Percentiles rank a stretch among this genome's conserved stretches.
Evolutionary conservation across 2,113 vertebrate genomes (phyloP).

Genomic region (Tachysurus fulvidraco): DNA sequence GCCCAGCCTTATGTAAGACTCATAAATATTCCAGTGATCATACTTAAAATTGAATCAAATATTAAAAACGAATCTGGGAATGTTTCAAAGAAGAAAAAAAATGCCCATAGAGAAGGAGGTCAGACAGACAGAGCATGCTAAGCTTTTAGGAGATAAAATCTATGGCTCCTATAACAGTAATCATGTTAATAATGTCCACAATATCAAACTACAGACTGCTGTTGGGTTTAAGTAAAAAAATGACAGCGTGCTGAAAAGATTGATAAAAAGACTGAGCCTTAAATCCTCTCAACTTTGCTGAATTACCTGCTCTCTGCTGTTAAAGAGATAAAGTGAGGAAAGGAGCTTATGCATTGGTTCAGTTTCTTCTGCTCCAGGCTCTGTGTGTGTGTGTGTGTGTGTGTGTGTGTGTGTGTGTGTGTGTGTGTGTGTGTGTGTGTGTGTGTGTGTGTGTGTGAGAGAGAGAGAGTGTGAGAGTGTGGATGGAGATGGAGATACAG

Average conservation of each 20-base stretch:
- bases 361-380: background rate
- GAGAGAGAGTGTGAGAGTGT: too few species aligned
- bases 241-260: constrained; percentile 18
- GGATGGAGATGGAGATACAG: constrained; percentile 27
- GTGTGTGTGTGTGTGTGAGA: background rate
- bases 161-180: constrained; percentile 30
- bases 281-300: constrained; percentile 15
- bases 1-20: background rate
- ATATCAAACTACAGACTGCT: constrained; percentile 3
- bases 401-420: constrained; percentile 4
- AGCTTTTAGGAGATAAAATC: constrained; percentile 28
- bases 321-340: constrained; percentile 13
- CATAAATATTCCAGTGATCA: background rate
- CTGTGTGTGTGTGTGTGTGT: background rate
- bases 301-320: background rate
- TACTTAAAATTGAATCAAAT: background rate
- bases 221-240: constrained; percentile 19
- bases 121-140: background rate
- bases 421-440: background rate
- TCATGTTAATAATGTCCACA: constrained; percentile 18
- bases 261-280: constrained; percentile 5
- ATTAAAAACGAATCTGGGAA: background rate
- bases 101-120: background rate
- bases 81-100: background rate
- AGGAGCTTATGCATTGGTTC: background rate